Base-by-base conservation (phyloP, 2,797 vertebrate genomes). In the Gallinago nigripennis region DNA sequence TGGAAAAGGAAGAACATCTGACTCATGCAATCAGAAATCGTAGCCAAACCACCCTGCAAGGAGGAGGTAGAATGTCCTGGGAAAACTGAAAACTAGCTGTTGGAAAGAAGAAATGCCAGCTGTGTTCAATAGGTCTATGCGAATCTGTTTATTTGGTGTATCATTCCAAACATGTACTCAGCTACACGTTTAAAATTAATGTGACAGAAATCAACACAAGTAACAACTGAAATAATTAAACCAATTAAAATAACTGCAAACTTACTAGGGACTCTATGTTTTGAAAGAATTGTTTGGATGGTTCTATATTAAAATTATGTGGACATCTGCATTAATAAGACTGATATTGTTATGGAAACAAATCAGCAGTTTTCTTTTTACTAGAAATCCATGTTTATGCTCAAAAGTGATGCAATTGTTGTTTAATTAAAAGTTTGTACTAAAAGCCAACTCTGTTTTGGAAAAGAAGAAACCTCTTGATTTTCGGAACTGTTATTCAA, bases 1-100 rank as follows among this genome's bases (percentile, higher is more conserved):
- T 80, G 85, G 86, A 94, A 95, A 86, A 92, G 57, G 78, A 96
- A 94, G 95, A 94, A 94, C 92, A 82, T 96, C 88, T 96, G 96
- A 97, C 88, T 97, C 96, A 96, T 4, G 6, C n/a, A 90, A 39
- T 61, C 65, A 75, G 83, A 95, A 93, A 95, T 21, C 0, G 0
- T 24, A 50, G 88, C 92, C 96, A 96, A 96, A 90, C 92, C 90
- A 54, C 92, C 84, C 68, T 75, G 81, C 48, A 82, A 80, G 77
- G 16, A 85, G 87, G 95, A 97, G 90, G 60, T 86, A 91, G 56
- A 90, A 94, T 51, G 17, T 90, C 86, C 85, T 96, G 92, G 91
- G 87, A 95, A 95, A 95, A 45, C 2, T 51, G 87, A 86, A 88
- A 93, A 53, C 48, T 60, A 79, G 39, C 71, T 75, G 17, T 39